Evolutionary conservation across 2,888 invertebrate species (phyloP).

Genomic region (Dorcus hopei): DNA sequence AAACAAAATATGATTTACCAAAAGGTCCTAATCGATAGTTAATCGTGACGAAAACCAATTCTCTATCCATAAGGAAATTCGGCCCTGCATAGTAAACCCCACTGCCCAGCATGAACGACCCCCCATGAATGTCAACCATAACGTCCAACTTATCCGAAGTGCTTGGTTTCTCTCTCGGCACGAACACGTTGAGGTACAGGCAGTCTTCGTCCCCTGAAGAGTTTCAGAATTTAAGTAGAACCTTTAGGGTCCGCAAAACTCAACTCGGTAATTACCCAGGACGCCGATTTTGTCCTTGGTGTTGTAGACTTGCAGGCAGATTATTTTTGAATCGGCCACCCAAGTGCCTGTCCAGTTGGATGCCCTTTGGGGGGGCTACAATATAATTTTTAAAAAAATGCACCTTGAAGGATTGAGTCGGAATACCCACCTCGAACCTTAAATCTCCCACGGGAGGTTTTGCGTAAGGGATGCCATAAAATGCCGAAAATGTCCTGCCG

Average conservation of each 20-base stretch:
- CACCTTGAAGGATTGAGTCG: too few species aligned
- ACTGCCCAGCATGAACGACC: slow-evolving; percentile 62
- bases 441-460: slow-evolving; percentile 11
- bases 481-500: slow-evolving; percentile 9
- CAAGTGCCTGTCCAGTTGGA: slow-evolving; percentile 24
- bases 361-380: slow-evolving; percentile 20
- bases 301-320: slow-evolving; percentile 14
- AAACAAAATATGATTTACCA: slow-evolving; percentile 42
- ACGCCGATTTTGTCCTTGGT: too few species aligned
- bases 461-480: slow-evolving; percentile 15
- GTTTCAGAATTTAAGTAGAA: too few species aligned
- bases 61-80: slow-evolving; percentile 57
- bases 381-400: not conserved
- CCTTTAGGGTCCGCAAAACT: too few species aligned
- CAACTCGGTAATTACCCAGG: too few species aligned
- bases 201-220: slow-evolving; percentile 59
- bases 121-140: slow-evolving; percentile 61
- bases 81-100: slow-evolving; percentile 54
- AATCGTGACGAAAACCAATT: slow-evolving; percentile 61
- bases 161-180: slow-evolving; percentile 44
- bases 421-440: slow-evolving; percentile 7
- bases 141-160: slow-evolving; percentile 50
- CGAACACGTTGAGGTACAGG: slow-evolving; percentile 58
- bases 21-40: slow-evolving; percentile 65
- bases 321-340: slow-evolving; percentile 18